Evolutionary conservation across 2,888 invertebrate species (phyloP), one percentile per base, ranked within the genome.

Genomic region (Litoditis marina): DNA sequence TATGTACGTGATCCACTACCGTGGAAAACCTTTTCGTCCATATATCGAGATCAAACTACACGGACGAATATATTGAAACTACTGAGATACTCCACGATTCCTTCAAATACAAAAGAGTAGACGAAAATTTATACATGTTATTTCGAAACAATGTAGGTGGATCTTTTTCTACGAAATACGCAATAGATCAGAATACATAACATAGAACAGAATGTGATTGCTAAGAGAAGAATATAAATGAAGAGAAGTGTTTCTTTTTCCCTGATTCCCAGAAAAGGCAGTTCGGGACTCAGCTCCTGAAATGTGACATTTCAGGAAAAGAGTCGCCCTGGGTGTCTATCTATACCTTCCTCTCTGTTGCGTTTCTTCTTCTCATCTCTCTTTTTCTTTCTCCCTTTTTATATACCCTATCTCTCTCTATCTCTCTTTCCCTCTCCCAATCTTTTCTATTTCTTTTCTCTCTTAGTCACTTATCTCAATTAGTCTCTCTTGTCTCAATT

Each of bases 241-340:
- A 60, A 46, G 32, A 60, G 27, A 1, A 60, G 52, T 42, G 52
- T 51, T 27, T 60, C 53, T 16, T 60, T 60, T 39, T 53, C 59
- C 5, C 25, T 44, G 44, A 44, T n/a, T n/a, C n/a, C n/a, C n/a
- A n/a, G n/a, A n/a, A n/a, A n/a, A n/a, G n/a, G n/a, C n/a, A n/a
- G n/a, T n/a, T n/a, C n/a, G n/a, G n/a, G n/a, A n/a, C n/a, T n/a
- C n/a, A n/a, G n/a, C n/a, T n/a, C n/a, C n/a, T n/a, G n/a, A n/a
- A n/a, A n/a, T n/a, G n/a, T n/a, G n/a, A n/a, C n/a, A n/a, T n/a
- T n/a, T n/a, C n/a, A n/a, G n/a, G n/a, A n/a, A n/a, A n/a, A n/a
- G n/a, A n/a, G n/a, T n/a, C n/a, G n/a, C n/a, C n/a, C n/a, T n/a
- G n/a, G n/a, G n/a, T n/a, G n/a, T n/a, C n/a, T n/a, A n/a, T n/a